Evolutionary conservation across 2,888 invertebrate species (phyloP).

Genomic region (Pterostichus niger): DNA sequence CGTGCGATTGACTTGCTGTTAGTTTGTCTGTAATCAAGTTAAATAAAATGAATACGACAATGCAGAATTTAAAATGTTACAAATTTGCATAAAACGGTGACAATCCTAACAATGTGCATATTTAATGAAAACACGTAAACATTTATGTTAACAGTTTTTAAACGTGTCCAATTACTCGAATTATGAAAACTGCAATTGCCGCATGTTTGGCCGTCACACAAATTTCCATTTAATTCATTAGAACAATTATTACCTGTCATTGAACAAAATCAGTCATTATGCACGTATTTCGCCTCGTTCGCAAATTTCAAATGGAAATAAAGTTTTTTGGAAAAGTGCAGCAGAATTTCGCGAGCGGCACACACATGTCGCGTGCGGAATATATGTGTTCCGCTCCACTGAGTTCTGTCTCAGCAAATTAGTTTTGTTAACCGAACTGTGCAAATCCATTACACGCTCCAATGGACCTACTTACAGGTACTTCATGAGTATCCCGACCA

Average conservation of each 20-base stretch:
- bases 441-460: slow-evolving; percentile 54
- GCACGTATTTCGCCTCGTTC: neutral
- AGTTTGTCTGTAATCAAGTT: neutral
- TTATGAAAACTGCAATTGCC: neutral
- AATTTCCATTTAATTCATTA: slow-evolving; percentile 8
- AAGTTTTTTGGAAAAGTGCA: neutral
- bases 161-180: neutral
- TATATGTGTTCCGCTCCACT: slow-evolving; percentile 60
- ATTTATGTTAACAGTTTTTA: neutral
- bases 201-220: neutral
- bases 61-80: neutral
- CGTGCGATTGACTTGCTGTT: too few relatives aligned
- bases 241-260: slow-evolving; percentile 6
- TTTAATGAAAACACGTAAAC: too few relatives aligned
- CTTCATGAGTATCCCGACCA: slow-evolving; percentile 21
- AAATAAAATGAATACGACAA: neutral
- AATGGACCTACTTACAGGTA: slow-evolving; percentile 57
- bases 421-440: slow-evolving; percentile 61
- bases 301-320: neutral
- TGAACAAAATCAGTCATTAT: slow-evolving; percentile 7
- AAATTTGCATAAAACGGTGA: neutral
- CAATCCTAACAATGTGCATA: neutral
- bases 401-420: slow-evolving; percentile 63
- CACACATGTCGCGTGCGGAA: slow-evolving; percentile 39
- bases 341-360: slow-evolving; percentile 29